Conservation (phyloP, 92 coral and sea anemone species). For the Parazoanthus atlanticus region DNA sequence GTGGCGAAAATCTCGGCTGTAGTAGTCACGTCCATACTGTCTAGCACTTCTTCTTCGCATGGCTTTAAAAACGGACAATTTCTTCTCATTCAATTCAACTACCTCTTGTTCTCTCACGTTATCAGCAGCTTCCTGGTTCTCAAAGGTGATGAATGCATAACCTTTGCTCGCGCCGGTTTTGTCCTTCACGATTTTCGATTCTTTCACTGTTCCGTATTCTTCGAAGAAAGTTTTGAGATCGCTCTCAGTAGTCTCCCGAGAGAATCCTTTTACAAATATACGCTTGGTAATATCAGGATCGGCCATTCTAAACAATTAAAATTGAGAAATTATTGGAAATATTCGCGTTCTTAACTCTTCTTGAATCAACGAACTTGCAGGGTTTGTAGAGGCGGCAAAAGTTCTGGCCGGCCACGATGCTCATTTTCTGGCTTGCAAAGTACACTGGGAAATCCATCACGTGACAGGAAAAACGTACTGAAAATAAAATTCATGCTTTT, state of each 20-base stretch:
- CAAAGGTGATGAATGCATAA: slow-evolving; percentile 97
- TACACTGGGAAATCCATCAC: slow-evolving; percentile 47
- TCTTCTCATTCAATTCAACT: slow-evolving; percentile 89
- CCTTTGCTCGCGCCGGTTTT: slow-evolving; percentile 97
- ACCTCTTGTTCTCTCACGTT: slow-evolving; percentile 78
- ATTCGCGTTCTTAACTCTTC: not conserved
- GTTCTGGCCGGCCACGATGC: slow-evolving; percentile 25
- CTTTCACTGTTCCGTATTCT: slow-evolving; percentile 88
- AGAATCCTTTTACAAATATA: slow-evolving; percentile 96
- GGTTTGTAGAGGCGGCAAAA: slow-evolving; percentile 32
- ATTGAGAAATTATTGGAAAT: slow-evolving; percentile 19
- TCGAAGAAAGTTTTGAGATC: slow-evolving; percentile 92
- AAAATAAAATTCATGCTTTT: not conserved
- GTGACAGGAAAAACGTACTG: slow-evolving; percentile 11
- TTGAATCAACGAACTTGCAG: slow-evolving; percentile 24
- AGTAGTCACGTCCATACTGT: slow-evolving; percentile 67
- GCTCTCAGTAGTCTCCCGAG: slow-evolving; percentile 93
- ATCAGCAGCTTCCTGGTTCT: slow-evolving; percentile 91
- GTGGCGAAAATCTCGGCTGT: slow-evolving; percentile 65
- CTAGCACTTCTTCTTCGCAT: slow-evolving; percentile 85
- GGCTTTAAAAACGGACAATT: slow-evolving; percentile 84
- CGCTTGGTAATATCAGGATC: slow-evolving; percentile 87
- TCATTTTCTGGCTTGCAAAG: slow-evolving; percentile 30
- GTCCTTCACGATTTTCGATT: slow-evolving; percentile 93
- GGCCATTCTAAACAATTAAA: slow-evolving; percentile 58